These are phyloP conservation scores for Drosophila paucipuncta DNA, from an alignment of 2,888 invertebrate species.

Conservation along the genomic window DNA sequence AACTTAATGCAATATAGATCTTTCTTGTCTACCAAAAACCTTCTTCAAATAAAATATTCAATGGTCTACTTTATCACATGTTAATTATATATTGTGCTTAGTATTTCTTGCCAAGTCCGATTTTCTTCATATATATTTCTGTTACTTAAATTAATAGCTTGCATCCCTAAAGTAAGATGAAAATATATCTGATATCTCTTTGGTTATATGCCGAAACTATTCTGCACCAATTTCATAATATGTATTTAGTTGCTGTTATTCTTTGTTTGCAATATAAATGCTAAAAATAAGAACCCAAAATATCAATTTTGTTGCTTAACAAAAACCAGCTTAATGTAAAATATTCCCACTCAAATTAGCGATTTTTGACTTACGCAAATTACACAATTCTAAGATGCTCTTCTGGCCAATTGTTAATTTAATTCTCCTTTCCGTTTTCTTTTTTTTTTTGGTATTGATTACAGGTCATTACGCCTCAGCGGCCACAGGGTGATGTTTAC, in stretches of 20 bases:
- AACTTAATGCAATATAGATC: not conserved
- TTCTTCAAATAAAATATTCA: not conserved
- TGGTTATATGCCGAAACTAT: not conserved
- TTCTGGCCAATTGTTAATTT: not conserved
- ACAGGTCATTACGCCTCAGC: slow-evolving; percentile 90
- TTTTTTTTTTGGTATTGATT: slow-evolving; percentile 52
- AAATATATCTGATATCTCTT: not conserved
- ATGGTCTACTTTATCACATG: too few species aligned
- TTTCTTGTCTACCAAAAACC: not conserved
- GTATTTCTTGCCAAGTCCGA: too few species aligned
- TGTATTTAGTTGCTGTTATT: not conserved
- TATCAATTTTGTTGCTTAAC: not conserved
- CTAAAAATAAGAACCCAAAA: too few species aligned
- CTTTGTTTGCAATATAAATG: too few species aligned
- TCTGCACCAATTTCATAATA: not conserved
- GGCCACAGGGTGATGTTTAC: slow-evolving; percentile 89
- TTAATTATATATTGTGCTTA: too few species aligned
- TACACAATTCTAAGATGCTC: not conserved
- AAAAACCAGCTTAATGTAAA: not conserved
- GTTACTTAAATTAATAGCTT: not conserved
- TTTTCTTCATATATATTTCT: not conserved
- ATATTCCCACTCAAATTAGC: not conserved
- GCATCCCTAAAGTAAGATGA: not conserved
- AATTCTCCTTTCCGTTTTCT: not conserved
- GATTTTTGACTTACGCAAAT: not conserved